Conservation (phyloP, 2,797 vertebrate genomes). For the Helarctos malayanus region DNA sequence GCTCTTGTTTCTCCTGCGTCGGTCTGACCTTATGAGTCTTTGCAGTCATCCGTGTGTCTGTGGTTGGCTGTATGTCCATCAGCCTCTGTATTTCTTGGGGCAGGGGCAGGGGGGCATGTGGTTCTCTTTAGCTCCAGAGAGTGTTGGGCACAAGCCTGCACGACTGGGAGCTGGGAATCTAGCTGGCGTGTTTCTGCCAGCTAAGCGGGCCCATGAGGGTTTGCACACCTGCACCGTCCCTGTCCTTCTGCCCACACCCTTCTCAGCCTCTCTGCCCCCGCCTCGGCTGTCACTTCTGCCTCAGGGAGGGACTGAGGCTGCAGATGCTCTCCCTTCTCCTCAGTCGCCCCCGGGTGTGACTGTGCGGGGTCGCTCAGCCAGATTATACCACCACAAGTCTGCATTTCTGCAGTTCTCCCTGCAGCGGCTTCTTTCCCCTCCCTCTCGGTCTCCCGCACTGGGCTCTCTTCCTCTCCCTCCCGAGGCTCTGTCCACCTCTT, state of each 20-base stretch:
- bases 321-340: not conserved
- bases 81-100: not conserved
- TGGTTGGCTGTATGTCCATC: not conserved
- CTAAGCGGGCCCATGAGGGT: not conserved
- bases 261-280: not conserved
- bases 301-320: not conserved
- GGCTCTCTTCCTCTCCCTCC: not conserved
- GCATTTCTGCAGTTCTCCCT: not conserved
- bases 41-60: not conserved
- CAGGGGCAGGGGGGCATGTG: rapidly evolving
- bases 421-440: not conserved
- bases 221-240: not conserved
- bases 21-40: not conserved
- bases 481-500: not conserved
- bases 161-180: not conserved
- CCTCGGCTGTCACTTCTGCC: not conserved
- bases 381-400: not conserved
- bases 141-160: not conserved
- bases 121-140: not conserved
- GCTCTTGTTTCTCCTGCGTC: not conserved
- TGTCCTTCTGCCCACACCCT: not conserved
- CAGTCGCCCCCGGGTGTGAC: not conserved
- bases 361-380: not conserved
- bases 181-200: not conserved
- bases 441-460: not conserved